These are phyloP conservation scores for Neoitamus cyanurus DNA, from an alignment of 2,888 invertebrate species.

Conservation along the genomic window DNA sequence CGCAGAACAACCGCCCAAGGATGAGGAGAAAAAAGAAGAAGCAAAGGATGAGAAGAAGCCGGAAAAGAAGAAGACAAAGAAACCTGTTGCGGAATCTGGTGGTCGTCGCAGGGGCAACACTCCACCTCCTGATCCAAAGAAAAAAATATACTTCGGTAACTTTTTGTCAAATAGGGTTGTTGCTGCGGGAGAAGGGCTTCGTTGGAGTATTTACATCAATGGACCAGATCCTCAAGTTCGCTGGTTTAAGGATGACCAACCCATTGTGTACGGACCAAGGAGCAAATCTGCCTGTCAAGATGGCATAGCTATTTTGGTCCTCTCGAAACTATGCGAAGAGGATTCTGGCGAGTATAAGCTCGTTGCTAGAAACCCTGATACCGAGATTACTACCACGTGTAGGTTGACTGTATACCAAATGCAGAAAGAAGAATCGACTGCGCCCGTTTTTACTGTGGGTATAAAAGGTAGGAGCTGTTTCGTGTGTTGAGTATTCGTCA, in stretches of 20 bases:
- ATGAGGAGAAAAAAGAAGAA: constrained; percentile 50
- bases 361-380: constrained; percentile 79
- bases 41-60: constrained; percentile 58
- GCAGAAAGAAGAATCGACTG: constrained; percentile 74
- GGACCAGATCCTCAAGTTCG: constrained; percentile 78
- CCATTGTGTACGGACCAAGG: constrained; percentile 70
- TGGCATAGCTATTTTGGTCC: constrained; percentile 80
- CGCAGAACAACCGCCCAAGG: no score
- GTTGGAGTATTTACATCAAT: constrained; percentile 82
- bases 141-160: constrained; percentile 73
- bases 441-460: constrained; percentile 80
- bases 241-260: constrained; percentile 80
- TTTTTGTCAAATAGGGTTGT: constrained; percentile 81
- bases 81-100: constrained; percentile 51
- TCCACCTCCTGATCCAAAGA: constrained; percentile 68
- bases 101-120: constrained; percentile 61
- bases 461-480: constrained; percentile 72
- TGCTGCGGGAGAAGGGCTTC: constrained; percentile 78
- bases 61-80: constrained; percentile 57
- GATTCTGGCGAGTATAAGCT: constrained; percentile 85
- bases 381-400: constrained; percentile 76
- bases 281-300: constrained; percentile 73
- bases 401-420: constrained; percentile 76
- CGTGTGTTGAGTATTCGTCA: constrained; percentile 41
- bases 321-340: constrained; percentile 73